Conservation (phyloP, 2,797 vertebrate species). For the Crenuchus spilurus region DNA sequence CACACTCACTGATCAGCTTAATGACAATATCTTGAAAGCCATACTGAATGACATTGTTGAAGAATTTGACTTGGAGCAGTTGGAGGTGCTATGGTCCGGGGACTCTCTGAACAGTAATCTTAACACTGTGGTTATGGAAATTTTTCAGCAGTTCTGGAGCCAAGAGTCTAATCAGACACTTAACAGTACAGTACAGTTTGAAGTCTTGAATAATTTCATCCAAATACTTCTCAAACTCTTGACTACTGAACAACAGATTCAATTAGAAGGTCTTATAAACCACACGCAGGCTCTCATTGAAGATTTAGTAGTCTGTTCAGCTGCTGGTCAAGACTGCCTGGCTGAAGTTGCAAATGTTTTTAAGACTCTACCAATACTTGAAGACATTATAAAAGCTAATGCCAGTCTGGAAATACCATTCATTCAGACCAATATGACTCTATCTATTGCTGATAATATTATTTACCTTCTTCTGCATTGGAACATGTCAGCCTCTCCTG, state of each 20-base stretch:
- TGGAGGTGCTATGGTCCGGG: slow-evolving; percentile 60
- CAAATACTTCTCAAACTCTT: slow-evolving; percentile 28
- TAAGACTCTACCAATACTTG: slow-evolving; percentile 58
- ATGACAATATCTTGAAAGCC: slow-evolving; percentile 52
- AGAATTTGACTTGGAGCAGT: slow-evolving; percentile 63
- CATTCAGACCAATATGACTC: slow-evolving; percentile 38
- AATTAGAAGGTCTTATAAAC: slow-evolving; percentile 58
- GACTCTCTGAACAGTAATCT: slow-evolving; percentile 61
- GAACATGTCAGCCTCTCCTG: slow-evolving; percentile 43
- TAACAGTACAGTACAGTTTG: slow-evolving; percentile 54
- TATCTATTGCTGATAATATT: slow-evolving; percentile 55
- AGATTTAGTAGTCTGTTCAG: slow-evolving; percentile 59
- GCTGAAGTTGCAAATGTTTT: slow-evolving; percentile 64
- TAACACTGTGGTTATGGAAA: slow-evolving; percentile 48
- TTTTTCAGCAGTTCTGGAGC: slow-evolving; percentile 66
- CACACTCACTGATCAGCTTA: slow-evolving; percentile 44
- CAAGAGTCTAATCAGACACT: slow-evolving; percentile 56
- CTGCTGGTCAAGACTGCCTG: slow-evolving; percentile 64
- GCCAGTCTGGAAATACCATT: slow-evolving; percentile 51
- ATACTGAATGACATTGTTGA: slow-evolving; percentile 60
- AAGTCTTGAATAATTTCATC: slow-evolving; percentile 59
- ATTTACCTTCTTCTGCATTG: slow-evolving; percentile 65
- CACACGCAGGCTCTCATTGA: slow-evolving; percentile 63
- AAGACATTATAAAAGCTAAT: slow-evolving; percentile 34
- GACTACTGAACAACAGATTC: slow-evolving; percentile 56